A percentile compares a stretch with the other conserved stretches of the same genome.
These are phyloP conservation scores for Acronicta leporina DNA, from an alignment of 2,888 invertebrate genomes.

Conservation along the genomic window DNA sequence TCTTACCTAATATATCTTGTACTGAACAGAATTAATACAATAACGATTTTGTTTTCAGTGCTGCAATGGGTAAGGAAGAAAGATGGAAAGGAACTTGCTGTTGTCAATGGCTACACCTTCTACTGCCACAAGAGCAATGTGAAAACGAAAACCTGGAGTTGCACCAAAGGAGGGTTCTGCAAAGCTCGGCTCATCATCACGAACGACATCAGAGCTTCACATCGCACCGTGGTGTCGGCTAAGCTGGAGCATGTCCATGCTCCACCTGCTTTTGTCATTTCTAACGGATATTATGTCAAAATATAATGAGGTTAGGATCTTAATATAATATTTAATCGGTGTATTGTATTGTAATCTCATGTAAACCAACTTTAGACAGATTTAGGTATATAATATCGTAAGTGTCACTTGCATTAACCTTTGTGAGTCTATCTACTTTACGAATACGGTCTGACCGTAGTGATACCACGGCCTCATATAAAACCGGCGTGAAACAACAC, in stretches of 20 bases:
- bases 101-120: conserved; percentile 47
- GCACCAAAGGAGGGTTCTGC: conserved; percentile 49
- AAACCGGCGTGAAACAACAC: no score
- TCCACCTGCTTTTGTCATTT: conserved; percentile 45
- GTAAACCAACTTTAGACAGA: not conserved
- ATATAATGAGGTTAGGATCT: conserved; percentile 6
- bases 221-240: conserved; percentile 38
- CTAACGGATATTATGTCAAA: conserved; percentile 47
- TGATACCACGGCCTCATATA: no score
- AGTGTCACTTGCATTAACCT: not conserved
- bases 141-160: conserved; percentile 44
- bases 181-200: conserved; percentile 44
- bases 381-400: not conserved
- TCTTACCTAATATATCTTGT: not conserved
- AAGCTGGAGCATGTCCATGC: conserved; percentile 50
- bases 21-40: conserved; percentile 3
- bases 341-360: not conserved
- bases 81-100: conserved; percentile 56
- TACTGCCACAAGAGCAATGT: conserved; percentile 44
- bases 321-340: not conserved
- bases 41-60: conserved; percentile 27
- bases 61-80: conserved; percentile 40
- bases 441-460: no score
- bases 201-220: conserved; percentile 25
- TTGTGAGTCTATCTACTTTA: no score